Evolutionary conservation across 2,113 vertebrate genomes (phyloP).

Genomic region (Plotosus lineatus): DNA sequence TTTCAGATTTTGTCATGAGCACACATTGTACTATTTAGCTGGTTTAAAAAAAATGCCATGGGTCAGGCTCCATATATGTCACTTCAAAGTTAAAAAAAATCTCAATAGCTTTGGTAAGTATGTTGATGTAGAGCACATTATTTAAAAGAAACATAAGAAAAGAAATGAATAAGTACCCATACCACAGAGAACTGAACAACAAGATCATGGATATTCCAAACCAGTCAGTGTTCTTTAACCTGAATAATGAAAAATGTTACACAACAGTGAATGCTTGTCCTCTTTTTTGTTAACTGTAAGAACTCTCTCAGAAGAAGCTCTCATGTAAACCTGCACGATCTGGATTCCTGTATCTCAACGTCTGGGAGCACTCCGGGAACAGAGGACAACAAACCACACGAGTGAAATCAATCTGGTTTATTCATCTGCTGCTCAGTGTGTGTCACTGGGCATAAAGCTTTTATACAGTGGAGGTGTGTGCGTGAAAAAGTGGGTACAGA

Average conservation of each 20-base stretch:
- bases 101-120: slow-evolving; percentile 26
- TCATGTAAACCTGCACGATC: too few relatives aligned
- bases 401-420: too few relatives aligned
- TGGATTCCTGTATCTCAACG: too few relatives aligned
- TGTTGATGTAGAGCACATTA: slow-evolving; percentile 38
- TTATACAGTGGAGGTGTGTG: too few relatives aligned
- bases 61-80: slow-evolving; percentile 47
- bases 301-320: too few relatives aligned
- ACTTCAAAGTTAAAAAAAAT: slow-evolving; percentile 33
- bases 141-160: slow-evolving; percentile 22
- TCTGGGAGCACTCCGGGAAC: too few relatives aligned
- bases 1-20: not conserved
- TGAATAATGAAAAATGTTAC: not conserved
- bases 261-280: not conserved
- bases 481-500: too few relatives aligned
- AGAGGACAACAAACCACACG: too few relatives aligned
- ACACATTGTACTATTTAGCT: not conserved
- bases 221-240: not conserved
- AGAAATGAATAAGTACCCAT: slow-evolving; percentile 14
- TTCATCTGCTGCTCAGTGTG: too few relatives aligned
- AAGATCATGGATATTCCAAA: not conserved
- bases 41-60: slow-evolving; percentile 41
- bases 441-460: too few relatives aligned
- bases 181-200: not conserved
- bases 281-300: not conserved